Evolutionary conservation across 2,888 invertebrate species (phyloP), one percentile per base, ranked within the genome.

Genomic region (Meiosimyza platycephala): DNA sequence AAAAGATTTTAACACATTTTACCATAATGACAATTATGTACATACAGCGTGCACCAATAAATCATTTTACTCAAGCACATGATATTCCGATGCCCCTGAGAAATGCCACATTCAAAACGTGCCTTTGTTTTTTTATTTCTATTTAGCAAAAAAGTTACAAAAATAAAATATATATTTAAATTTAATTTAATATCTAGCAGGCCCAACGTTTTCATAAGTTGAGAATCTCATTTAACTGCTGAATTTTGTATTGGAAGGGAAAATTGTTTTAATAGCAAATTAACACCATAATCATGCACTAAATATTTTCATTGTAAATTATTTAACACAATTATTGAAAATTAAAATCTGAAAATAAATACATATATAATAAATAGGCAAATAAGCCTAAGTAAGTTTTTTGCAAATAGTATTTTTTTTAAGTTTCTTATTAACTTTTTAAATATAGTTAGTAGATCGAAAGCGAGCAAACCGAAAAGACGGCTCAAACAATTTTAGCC

Each of bases 191-290:
- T 48, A 47, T 3, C 11, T 47, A 16, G 62, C n/a, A 9, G 13
- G 11, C n/a, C 18, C 18, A 16, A 16, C 16, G 9, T 54, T 54
- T 54, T 54, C 16, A 11, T 11, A 11, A 22, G 57, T 28, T 3
- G 18, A 15, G 9, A 57, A 16, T 18, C 57, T 55, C 6, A 22
- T 28, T 28, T 60, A 60, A 9, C 5, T 1, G 22, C 22, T 22
- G 22, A 22, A 22, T 22, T 60, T 15, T 1, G 5, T 60, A 60
- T 60, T 15, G n/a, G n/a, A 6, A 6, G n/a, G 11, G 60, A 22
- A 62, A n/a, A 64, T 71, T 52, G 22, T 74, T 72, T 74, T 64
- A 13, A 65, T 54, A 64, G 40, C 18, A 33, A 62, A 72, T 74
- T 74, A 72, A 57, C 74, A 64, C 62, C 48, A 71, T 12, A 12